phyloP scores from a whole-genome alignment of 2,113 vertebrate species.

The Geococcyx californianus region DNA sequence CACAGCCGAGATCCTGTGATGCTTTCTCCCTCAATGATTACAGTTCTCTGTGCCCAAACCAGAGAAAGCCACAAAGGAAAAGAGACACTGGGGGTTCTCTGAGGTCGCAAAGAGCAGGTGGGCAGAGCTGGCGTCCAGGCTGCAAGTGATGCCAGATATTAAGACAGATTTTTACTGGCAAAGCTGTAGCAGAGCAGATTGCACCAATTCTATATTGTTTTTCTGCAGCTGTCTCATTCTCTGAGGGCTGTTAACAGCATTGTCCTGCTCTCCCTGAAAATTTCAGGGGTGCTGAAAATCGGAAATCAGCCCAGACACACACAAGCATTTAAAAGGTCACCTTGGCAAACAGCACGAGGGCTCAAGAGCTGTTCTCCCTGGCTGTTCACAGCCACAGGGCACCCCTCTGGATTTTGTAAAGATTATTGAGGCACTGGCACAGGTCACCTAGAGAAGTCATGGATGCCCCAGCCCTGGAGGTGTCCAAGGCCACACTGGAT shows the following conservation, averaged over 20 bases:
- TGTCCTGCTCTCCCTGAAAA: neutral
- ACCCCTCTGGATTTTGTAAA: neutral
- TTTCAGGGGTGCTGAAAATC: neutral
- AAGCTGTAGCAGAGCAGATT: neutral
- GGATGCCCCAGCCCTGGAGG: too few species aligned
- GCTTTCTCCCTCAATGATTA: neutral
- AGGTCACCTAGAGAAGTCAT: too few species aligned
- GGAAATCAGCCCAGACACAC: neutral
- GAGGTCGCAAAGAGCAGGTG: accelerated
- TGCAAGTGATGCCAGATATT: neutral
- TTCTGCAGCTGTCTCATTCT: neutral
- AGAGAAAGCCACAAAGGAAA: neutral
- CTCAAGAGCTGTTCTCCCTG: neutral
- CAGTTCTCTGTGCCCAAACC: neutral
- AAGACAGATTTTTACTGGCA: neutral
- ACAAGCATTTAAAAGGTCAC: neutral
- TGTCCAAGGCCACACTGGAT: too few species aligned
- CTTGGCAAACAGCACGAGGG: neutral
- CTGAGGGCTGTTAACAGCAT: neutral
- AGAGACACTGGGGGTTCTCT: accelerated
- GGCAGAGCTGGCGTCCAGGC: neutral
- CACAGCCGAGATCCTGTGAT: accelerated
- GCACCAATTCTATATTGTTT: neutral
- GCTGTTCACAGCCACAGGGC: neutral
- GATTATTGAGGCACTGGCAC: neutral